Percentiles rank a stretch among this genome's conserved stretches.
phyloP scores from a whole-genome alignment of 2,113 vertebrate genomes.

The Phainopepla nitens region DNA sequence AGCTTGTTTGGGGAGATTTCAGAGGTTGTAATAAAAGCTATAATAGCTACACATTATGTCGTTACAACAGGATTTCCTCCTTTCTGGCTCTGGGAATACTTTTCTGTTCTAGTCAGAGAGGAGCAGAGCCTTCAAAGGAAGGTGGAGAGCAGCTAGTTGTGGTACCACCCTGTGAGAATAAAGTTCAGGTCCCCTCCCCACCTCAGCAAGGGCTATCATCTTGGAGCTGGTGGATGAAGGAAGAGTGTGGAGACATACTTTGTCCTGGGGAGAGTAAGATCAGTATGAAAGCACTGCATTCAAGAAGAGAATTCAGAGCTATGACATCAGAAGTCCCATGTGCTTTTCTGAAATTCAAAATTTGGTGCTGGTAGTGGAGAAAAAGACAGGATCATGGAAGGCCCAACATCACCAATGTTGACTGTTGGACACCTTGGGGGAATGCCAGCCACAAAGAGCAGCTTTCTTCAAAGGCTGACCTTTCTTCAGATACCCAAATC shows the following conservation, averaged over 20 bases:
- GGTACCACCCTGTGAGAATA: background rate
- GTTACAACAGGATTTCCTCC: background rate
- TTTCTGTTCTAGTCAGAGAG: background rate
- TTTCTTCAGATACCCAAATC: background rate
- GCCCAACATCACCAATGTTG: background rate
- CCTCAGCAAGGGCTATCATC: background rate
- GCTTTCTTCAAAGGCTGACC: background rate
- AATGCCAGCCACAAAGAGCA: background rate
- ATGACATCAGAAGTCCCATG: rapidly evolving
- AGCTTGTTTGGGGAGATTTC: background rate
- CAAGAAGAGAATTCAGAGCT: background rate
- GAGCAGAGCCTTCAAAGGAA: background rate
- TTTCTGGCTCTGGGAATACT: background rate
- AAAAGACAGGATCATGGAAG: background rate
- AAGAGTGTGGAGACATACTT: background rate
- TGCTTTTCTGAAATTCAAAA: background rate
- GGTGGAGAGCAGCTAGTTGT: background rate
- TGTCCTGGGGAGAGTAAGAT: background rate
- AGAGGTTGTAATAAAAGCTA: background rate
- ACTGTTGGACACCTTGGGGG: background rate
- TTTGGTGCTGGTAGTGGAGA: background rate
- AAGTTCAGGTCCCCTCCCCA: background rate
- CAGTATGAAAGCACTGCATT: background rate
- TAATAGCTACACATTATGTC: too few species aligned
- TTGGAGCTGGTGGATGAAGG: background rate